A percentile compares a stretch with the other conserved stretches of the same genome.
These are phyloP conservation scores for Potorous gilbertii DNA, from an alignment of 2,797 vertebrate genomes.

Conservation along the genomic window DNA sequence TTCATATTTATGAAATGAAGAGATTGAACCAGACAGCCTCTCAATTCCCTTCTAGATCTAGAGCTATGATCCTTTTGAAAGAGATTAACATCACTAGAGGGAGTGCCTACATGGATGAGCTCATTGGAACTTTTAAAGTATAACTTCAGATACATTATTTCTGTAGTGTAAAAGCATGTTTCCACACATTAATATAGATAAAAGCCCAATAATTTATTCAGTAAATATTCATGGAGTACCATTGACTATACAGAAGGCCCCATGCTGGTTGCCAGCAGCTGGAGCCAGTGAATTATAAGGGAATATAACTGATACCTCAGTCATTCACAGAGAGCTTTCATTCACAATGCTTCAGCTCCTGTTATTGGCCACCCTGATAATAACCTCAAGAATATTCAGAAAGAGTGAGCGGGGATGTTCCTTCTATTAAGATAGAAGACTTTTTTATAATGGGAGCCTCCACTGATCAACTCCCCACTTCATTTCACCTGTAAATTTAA, in stretches of 20 bases:
- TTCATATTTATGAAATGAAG: neutral
- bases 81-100: neutral
- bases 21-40: neutral
- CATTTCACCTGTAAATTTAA: neutral
- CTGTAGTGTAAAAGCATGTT: neutral
- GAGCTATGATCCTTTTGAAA: neutral
- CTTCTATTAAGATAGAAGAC: neutral
- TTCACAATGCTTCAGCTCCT: neutral
- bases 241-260: neutral
- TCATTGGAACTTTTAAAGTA: neutral
- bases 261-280: neutral
- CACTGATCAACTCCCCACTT: neutral
- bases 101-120: neutral
- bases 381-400: neutral
- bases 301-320: neutral
- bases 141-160: neutral
- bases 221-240: neutral
- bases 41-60: neutral
- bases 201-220: neutral
- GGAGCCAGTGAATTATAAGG: neutral
- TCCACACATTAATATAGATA: neutral
- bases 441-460: neutral
- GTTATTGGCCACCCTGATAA: neutral
- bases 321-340: neutral
- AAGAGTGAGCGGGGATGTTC: neutral